A percentile compares a stretch with the other conserved stretches of the same genome.
These are phyloP conservation scores for Hassar affinis DNA, from an alignment of 2,113 vertebrate species.

Conservation along the genomic window DNA sequence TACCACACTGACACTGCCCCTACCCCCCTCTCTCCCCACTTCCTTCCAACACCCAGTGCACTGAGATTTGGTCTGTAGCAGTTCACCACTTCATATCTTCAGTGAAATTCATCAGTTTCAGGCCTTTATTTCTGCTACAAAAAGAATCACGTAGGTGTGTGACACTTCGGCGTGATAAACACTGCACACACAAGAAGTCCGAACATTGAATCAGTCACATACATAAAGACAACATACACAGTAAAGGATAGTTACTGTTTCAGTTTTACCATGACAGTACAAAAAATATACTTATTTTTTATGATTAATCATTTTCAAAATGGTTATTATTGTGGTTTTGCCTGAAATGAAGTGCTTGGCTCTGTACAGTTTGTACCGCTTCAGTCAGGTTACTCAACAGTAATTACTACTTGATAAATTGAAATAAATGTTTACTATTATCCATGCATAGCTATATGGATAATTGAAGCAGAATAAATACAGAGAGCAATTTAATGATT, in stretches of 20 bases:
- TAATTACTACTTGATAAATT: background rate
- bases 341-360: slow-evolving; percentile 25
- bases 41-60: slow-evolving; percentile 50
- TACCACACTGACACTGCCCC: slow-evolving; percentile 45
- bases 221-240: slow-evolving; percentile 40
- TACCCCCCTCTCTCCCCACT: too few relatives aligned
- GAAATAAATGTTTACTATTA: slow-evolving; percentile 15
- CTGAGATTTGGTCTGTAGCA: slow-evolving; percentile 57
- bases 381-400: background rate
- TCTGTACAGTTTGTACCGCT: slow-evolving; percentile 13
- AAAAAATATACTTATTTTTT: slow-evolving; percentile 27
- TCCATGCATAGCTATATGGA: slow-evolving; percentile 14
- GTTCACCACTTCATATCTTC: slow-evolving; percentile 13
- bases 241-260: slow-evolving; percentile 1
- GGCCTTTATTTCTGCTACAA: slow-evolving; percentile 34
- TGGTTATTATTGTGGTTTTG: slow-evolving; percentile 45
- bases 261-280: slow-evolving; percentile 31
- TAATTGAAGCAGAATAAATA: slow-evolving; percentile 17
- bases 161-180: slow-evolving; percentile 52
- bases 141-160: slow-evolving; percentile 19
- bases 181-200: slow-evolving; percentile 58
- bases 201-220: slow-evolving; percentile 57
- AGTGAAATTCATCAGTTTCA: slow-evolving; percentile 37
- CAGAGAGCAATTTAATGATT: background rate
- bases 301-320: slow-evolving; percentile 41